Evolutionary conservation across 2,113 vertebrate species (phyloP).

Genomic region (Pogona vitticeps): DNA sequence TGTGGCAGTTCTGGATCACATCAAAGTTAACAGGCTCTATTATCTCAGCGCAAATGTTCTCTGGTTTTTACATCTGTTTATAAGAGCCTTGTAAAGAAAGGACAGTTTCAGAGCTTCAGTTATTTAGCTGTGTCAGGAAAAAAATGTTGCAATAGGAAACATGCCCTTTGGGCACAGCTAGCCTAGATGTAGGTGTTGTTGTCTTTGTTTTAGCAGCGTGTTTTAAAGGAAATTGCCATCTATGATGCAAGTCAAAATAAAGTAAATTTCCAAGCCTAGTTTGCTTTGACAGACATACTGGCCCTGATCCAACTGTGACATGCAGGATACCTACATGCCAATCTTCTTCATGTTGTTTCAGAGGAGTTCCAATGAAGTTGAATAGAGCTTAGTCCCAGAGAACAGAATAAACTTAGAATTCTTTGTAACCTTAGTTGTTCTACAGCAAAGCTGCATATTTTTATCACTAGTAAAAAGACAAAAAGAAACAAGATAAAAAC

Average conservation of each 20-base stretch:
- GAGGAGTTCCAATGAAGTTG: no score
- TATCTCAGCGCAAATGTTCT: conserved; percentile 6
- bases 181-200: not conserved
- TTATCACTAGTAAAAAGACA: no score
- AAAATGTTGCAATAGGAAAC: not conserved
- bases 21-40: not conserved
- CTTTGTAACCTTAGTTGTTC: no score
- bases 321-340: not conserved
- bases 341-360: no score
- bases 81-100: conserved; percentile 10
- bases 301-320: not conserved
- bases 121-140: conserved; percentile 12
- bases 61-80: conserved; percentile 16
- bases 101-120: conserved; percentile 19
- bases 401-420: no score
- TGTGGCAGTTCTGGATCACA: not conserved
- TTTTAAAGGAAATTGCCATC: not conserved
- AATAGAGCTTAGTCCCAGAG: no score
- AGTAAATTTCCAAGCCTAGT: not conserved
- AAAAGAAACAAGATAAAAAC: no score
- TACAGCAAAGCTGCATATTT: no score
- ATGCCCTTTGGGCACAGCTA: conserved; percentile 12
- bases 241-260: not conserved
- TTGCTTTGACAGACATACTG: not conserved
- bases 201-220: not conserved